Evolutionary conservation across 2,888 invertebrate species (phyloP), one percentile per base, ranked within the genome.

Genomic region (Phengaris alcon): DNA sequence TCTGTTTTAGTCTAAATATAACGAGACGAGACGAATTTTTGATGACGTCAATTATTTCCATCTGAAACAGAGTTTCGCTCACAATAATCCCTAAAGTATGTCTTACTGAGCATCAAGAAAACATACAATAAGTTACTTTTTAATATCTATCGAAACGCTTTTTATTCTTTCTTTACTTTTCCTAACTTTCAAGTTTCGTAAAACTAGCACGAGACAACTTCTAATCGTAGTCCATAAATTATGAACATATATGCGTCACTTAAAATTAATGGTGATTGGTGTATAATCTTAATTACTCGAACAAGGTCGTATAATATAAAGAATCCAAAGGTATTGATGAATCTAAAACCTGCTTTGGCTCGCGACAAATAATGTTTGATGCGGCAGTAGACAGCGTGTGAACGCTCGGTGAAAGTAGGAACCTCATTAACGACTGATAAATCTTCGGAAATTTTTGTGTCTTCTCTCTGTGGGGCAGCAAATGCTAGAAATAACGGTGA

Each of bases 341-440:
- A 81, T 35, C 35, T 35, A 2, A 87, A 90, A 92, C 91, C 92
- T 91, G 92, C 89, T 86, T 83, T 85, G 87, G 87, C 90, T 84
- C 87, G 88, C 86, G 90, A 90, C 89, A 88, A 90, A 87, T 86
- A 91, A 85, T 90, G 89, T 89, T 88, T 89, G 91, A 91, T 92
- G 91, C 88, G 87, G 86, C 86, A 81, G 84, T 85, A 82, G 93
- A 93, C 93, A 92, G 93, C 93, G 93, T 93, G 93, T 90, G 93
- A 93, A 93, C 90, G 88, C 80, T 91, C 89, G 93, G 92, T 89
- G 93, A 93, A 93, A 93, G 93, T 86, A 85, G 86, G 85, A 84
- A 82, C 84, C 81, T 79, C 78, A 80, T 80, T 80, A 79, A 12
- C 79, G 85, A 85, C 83, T 85, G 86, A 64, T 86, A 86, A 88